These are phyloP conservation scores for Phalacrocorax brasilianus DNA, from an alignment of 2,113 vertebrate species.

Conservation along the genomic window DNA sequence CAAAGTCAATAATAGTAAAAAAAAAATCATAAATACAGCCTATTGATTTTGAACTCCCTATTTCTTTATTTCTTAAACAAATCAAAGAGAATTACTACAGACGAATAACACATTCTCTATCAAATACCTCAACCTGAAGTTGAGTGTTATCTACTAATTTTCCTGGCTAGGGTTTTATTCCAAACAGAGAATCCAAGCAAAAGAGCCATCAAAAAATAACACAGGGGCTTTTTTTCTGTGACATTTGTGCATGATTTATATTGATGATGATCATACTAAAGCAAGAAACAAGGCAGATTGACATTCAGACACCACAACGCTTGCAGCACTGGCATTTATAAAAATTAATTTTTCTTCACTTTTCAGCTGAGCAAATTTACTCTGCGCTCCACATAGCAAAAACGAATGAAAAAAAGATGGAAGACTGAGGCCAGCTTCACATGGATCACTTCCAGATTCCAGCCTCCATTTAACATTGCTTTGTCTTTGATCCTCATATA, in stretches of 20 bases:
- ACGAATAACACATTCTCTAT: not conserved
- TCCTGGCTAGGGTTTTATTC: not conserved
- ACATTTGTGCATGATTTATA: not conserved
- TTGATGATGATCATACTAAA: not conserved
- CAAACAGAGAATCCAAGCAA: not conserved
- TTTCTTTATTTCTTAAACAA: not conserved
- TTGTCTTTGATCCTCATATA: conserved; percentile 20
- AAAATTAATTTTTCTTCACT: not conserved
- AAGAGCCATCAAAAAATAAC: not conserved
- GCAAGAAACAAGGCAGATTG: not conserved
- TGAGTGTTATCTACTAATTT: not conserved
- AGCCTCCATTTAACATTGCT: not conserved
- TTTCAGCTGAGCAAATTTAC: not conserved
- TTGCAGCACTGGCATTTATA: not conserved
- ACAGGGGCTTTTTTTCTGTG: not conserved
- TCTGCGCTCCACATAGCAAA: not conserved
- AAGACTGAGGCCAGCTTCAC: not conserved
- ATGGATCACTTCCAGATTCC: conserved; percentile 4
- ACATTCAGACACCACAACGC: not conserved
- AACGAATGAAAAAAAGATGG: conserved; percentile 1
- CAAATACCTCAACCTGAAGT: not conserved
- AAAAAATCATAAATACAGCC: not conserved
- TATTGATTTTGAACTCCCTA: not conserved
- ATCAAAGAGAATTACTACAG: not conserved
- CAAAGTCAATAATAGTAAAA: not conserved